phyloP scores from a whole-genome alignment of 1,140 invertebrate species.

The Eriocheir sinensis region DNA sequence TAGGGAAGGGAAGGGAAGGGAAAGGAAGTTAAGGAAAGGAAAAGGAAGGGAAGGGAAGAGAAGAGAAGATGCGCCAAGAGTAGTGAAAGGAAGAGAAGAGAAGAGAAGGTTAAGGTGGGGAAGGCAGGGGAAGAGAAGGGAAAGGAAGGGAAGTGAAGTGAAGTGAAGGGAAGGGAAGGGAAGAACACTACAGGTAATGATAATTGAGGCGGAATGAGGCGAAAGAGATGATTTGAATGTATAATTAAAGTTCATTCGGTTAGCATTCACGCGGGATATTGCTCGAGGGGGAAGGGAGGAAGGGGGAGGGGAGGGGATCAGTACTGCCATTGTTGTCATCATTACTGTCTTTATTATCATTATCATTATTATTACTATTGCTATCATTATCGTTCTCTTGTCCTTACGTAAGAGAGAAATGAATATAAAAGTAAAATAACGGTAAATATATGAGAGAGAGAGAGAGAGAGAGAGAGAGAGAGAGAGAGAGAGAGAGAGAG shows the following conservation, averaged over 20 bases:
- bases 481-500: neutral
- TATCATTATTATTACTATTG: too few species aligned
- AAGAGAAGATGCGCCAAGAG: too few species aligned
- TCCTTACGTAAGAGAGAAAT: neutral
- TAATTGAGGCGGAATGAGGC: neutral
- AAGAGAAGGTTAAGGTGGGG: too few species aligned
- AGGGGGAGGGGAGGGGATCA: neutral
- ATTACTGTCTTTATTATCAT: too few species aligned
- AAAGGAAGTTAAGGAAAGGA: neutral
- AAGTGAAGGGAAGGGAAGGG: too few species aligned
- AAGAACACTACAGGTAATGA: neutral
- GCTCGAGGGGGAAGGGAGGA: neutral
- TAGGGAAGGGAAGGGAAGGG: neutral
- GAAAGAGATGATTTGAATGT: neutral
- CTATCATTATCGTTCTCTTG: too few species aligned
- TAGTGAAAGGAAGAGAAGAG: too few species aligned
- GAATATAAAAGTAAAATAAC: neutral
- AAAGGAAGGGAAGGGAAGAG: too few species aligned
- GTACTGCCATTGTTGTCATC: too few species aligned
- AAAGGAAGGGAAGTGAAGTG: too few species aligned
- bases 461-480: constrained; percentile 40
- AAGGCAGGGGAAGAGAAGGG: too few species aligned
- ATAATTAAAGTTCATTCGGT: neutral
- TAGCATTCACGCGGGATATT: neutral
- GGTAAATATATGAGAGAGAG: too few species aligned